Evolutionary conservation across 2,888 invertebrate genomes (phyloP).

Genomic region (Chymomyza caudatula): DNA sequence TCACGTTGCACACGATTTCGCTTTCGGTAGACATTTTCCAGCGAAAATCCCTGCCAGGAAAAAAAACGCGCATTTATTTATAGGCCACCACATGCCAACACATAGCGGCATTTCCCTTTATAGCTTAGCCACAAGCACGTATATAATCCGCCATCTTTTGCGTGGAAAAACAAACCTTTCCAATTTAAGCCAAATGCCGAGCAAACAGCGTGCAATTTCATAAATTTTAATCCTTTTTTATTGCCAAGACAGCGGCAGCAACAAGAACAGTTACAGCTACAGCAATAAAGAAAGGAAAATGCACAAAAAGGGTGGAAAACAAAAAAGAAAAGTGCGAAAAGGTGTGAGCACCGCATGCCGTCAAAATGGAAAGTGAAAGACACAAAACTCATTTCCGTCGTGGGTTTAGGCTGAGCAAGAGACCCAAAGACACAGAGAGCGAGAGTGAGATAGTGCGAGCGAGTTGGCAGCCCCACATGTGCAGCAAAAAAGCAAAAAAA

Average conservation of each 20-base stretch:
- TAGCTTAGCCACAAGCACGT: slow-evolving; percentile 52
- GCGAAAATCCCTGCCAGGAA: background rate
- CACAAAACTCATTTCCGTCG: slow-evolving; percentile 65
- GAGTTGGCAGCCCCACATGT: background rate
- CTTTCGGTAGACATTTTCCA: slow-evolving; percentile 9
- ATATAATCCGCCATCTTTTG: slow-evolving; percentile 1
- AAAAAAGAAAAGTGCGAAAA: slow-evolving; percentile 17
- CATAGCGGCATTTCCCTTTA: slow-evolving; percentile 30
- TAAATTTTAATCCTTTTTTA: slow-evolving; percentile 73
- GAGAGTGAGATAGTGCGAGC: background rate
- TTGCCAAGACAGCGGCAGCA: slow-evolving; percentile 53
- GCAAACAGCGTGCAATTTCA: slow-evolving; percentile 59
- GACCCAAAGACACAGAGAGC: background rate
- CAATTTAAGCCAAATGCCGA: slow-evolving; percentile 17
- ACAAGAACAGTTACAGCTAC: background rate
- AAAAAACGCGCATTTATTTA: slow-evolving; percentile 44
- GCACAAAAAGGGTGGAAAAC: background rate
- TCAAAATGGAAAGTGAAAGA: slow-evolving; percentile 61
- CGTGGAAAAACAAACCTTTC: slow-evolving; percentile 16
- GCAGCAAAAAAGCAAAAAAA: slow-evolving; percentile 17
- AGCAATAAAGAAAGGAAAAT: background rate
- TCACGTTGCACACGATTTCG: slow-evolving; percentile 1
- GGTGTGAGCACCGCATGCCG: slow-evolving; percentile 29
- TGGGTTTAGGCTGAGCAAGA: background rate
- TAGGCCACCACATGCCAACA: slow-evolving; percentile 35